Conservation (phyloP, 2,888 invertebrate genomes). For the Microctonus aethiopoides region DNA sequence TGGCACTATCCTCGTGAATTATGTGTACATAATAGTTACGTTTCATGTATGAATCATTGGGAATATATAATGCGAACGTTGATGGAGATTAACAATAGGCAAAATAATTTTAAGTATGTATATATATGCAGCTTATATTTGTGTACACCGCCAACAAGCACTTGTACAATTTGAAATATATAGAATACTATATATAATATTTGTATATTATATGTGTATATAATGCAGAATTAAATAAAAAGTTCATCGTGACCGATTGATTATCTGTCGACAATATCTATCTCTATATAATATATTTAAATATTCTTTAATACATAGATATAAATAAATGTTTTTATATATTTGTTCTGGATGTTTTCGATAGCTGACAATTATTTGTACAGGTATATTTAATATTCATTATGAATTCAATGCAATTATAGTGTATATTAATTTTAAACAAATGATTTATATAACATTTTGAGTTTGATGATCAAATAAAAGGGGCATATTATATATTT, state of each 20-base stretch:
- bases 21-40: background rate
- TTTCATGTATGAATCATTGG: background rate
- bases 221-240: background rate
- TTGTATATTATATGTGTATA: too few species aligned
- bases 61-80: background rate
- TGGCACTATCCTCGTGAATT: constrained; percentile 11
- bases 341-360: background rate
- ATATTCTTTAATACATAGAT: background rate
- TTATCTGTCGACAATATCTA: constrained; percentile 23
- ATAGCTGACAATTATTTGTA: constrained; percentile 35
- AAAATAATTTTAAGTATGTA: background rate
- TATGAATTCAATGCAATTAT: constrained; percentile 31
- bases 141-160: constrained; percentile 10
- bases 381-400: constrained; percentile 33
- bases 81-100: constrained; percentile 6
- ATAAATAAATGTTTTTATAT: background rate
- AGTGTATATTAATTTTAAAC: constrained; percentile 38
- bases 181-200: too few species aligned
- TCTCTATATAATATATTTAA: too few species aligned
- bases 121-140: too few species aligned
- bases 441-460: too few species aligned
- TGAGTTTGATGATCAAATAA: too few species aligned
- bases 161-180: too few species aligned
- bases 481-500: too few species aligned
- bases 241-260: constrained; percentile 7